Evolutionary conservation across 2,797 vertebrate genomes (phyloP).

Genomic region (Anabas testudineus): DNA sequence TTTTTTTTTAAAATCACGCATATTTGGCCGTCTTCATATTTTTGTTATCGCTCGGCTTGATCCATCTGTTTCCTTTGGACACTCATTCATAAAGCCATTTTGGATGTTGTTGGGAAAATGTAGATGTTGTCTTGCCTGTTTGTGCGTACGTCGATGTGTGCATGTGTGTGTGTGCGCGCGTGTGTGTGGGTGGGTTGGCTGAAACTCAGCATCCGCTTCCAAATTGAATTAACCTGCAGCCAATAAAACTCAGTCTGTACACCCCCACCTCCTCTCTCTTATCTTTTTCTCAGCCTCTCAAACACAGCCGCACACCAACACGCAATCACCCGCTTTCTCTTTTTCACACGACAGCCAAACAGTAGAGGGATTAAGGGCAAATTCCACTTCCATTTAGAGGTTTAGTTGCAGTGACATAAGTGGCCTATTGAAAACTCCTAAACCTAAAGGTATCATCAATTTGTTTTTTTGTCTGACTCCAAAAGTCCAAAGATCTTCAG

Average conservation of each 20-base stretch:
- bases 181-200: slow-evolving; percentile 52
- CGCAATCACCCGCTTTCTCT: neutral
- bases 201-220: slow-evolving; percentile 79
- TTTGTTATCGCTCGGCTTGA: slow-evolving; percentile 81
- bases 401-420: neutral
- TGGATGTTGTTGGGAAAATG: slow-evolving; percentile 49
- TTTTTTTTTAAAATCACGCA: slow-evolving; percentile 67
- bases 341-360: slow-evolving; percentile 8
- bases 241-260: slow-evolving; percentile 58
- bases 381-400: no score
- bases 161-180: slow-evolving; percentile 30
- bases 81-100: slow-evolving; percentile 79
- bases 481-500: neutral
- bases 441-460: neutral
- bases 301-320: neutral
- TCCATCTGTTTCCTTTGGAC: slow-evolving; percentile 85
- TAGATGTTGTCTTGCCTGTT: slow-evolving; percentile 53
- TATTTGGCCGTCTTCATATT: slow-evolving; percentile 62
- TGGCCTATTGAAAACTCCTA: neutral
- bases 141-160: no score
- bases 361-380: neutral
- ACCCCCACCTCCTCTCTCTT: slow-evolving; percentile 17
- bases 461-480: neutral
- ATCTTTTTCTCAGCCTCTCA: slow-evolving; percentile 42
- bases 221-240: slow-evolving; percentile 84